These are phyloP conservation scores for Amiota communis DNA, from an alignment of 2,888 invertebrate genomes.

Conservation along the genomic window DNA sequence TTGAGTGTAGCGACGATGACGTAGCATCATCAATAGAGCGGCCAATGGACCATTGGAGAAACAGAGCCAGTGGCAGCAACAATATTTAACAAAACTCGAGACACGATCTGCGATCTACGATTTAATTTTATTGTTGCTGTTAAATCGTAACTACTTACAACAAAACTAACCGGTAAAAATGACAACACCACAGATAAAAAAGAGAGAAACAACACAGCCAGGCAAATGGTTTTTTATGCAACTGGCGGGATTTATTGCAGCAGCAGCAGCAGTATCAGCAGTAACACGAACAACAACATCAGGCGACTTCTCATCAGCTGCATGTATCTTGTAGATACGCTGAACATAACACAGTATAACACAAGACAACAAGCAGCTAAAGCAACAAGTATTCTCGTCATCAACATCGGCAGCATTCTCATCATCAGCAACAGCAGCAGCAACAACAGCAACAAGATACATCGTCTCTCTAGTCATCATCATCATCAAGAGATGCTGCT, in stretches of 20 bases:
- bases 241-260: slow-evolving; percentile 61
- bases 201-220: neutral
- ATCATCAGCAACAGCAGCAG: slow-evolving; percentile 22
- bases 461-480: slow-evolving; percentile 59
- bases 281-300: neutral
- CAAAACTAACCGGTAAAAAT: slow-evolving; percentile 28
- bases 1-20: too few relatives aligned
- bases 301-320: slow-evolving; percentile 33
- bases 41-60: too few relatives aligned
- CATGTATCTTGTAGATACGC: slow-evolving; percentile 52
- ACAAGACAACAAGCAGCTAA: slow-evolving; percentile 37
- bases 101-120: slow-evolving; percentile 54
- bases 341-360: slow-evolving; percentile 38
- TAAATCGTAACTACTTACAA: slow-evolving; percentile 48
- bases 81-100: slow-evolving; percentile 27
- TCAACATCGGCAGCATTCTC: slow-evolving; percentile 55
- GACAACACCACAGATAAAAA: slow-evolving; percentile 44
- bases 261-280: slow-evolving; percentile 41
- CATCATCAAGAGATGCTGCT: slow-evolving; percentile 25
- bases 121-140: slow-evolving; percentile 53
- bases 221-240: neutral
- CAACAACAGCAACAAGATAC: slow-evolving; percentile 35
- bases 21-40: too few relatives aligned
- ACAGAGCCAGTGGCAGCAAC: neutral
- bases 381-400: slow-evolving; percentile 46